Percentiles rank a stretch among this genome's conserved stretches.
phyloP scores from a whole-genome alignment of 2,113 vertebrate species.

The Drymodes brunneopygia region DNA sequence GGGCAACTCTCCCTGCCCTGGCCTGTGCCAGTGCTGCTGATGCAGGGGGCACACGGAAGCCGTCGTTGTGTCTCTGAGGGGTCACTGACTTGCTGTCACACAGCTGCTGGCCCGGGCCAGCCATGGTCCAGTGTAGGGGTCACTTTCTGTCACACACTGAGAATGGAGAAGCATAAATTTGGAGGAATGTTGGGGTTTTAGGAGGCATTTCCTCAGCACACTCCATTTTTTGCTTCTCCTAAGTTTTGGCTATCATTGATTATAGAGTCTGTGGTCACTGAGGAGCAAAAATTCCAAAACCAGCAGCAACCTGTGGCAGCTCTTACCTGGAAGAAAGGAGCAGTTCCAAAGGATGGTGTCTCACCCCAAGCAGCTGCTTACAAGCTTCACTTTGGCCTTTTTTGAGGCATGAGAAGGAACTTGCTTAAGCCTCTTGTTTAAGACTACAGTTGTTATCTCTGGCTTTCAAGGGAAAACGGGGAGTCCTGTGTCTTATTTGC shows the following conservation, averaged over 20 bases:
- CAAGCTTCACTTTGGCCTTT: background rate
- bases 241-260: background rate
- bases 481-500: background rate
- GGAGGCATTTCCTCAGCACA: background rate
- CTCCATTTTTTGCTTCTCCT: background rate
- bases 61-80: rapidly evolving
- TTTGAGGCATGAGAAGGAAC: background rate
- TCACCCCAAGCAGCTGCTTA: background rate
- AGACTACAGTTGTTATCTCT: background rate
- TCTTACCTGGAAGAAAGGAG: background rate
- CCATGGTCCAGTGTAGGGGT: rapidly evolving
- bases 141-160: background rate
- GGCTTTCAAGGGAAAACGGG: background rate
- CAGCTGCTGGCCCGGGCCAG: background rate
- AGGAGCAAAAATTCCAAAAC: background rate
- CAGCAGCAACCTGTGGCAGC: background rate
- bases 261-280: background rate
- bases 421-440: background rate
- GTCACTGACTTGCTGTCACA: background rate
- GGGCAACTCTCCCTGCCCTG: background rate
- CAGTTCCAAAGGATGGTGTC: background rate
- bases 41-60: background rate
- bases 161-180: background rate
- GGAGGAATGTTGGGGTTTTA: background rate
- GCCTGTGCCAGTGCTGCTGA: background rate